phyloP scores from a whole-genome alignment of 2,113 vertebrate species.

The Poecile atricapillus region DNA sequence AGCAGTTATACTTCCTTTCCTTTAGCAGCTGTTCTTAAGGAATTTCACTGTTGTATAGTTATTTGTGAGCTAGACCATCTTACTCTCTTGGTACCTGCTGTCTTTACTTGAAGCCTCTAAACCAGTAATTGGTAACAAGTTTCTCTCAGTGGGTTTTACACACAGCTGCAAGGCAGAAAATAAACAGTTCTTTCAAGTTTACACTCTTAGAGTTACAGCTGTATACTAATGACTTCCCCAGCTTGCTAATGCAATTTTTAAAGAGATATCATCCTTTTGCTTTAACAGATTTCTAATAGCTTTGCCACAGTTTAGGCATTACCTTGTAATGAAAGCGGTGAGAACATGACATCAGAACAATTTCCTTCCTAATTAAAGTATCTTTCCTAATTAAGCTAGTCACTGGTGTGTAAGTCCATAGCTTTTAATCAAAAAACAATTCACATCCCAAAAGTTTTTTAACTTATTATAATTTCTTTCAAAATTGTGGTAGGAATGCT shows the following conservation, averaged over 20 bases:
- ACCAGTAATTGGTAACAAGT: slow-evolving; percentile 67
- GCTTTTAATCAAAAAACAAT: background rate
- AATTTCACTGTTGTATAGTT: slow-evolving; percentile 39
- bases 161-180: slow-evolving; percentile 66
- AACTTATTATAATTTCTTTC: background rate
- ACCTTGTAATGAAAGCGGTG: background rate
- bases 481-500: background rate
- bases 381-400: background rate
- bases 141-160: slow-evolving; percentile 65
- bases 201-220: slow-evolving; percentile 48
- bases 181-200: slow-evolving; percentile 63
- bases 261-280: slow-evolving; percentile 27
- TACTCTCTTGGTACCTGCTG: slow-evolving; percentile 62
- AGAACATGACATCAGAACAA: background rate
- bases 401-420: background rate
- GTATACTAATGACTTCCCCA: slow-evolving; percentile 40
- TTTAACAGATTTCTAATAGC: background rate
- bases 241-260: slow-evolving; percentile 32
- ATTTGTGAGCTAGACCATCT: slow-evolving; percentile 39
- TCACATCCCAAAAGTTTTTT: background rate
- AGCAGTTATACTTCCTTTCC: background rate
- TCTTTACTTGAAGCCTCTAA: slow-evolving; percentile 61
- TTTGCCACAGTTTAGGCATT: background rate
- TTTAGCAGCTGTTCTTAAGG: slow-evolving; percentile 39
- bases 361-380: background rate